A percentile compares a stretch with the other conserved stretches of the same genome.
These are phyloP conservation scores for Asobara japonica DNA, from an alignment of 1,140 invertebrate genomes.

Conservation along the genomic window DNA sequence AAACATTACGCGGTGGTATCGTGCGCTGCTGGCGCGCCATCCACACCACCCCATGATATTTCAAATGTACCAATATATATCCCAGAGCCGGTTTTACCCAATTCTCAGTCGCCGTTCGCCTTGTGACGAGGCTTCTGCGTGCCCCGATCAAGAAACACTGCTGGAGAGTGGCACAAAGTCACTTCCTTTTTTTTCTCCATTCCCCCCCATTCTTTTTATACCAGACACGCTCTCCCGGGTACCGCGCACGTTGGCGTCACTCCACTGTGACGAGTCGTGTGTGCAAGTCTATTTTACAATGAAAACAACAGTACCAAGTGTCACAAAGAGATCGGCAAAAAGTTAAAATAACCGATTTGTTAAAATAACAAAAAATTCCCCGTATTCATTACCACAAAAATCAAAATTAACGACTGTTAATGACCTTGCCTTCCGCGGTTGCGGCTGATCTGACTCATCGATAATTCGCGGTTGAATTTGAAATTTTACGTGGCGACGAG, in stretches of 20 bases:
- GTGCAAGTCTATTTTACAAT: background rate
- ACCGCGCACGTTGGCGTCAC: constrained; percentile 9
- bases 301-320: background rate
- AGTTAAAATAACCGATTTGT: background rate
- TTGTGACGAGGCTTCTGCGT: background rate
- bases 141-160: background rate
- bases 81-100: background rate
- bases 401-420: too few relatives aligned
- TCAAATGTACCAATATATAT: constrained; percentile 4
- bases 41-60: background rate
- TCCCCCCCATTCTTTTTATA: constrained; percentile 4
- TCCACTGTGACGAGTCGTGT: constrained; percentile 1
- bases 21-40: background rate
- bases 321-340: background rate
- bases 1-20: background rate
- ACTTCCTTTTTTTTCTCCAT: background rate
- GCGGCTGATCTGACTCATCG: too few relatives aligned
- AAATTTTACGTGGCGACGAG: background rate
- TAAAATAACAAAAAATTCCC: background rate
- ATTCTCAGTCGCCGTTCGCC: constrained; percentile 12
- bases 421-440: too few relatives aligned
- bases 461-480: background rate
- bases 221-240: constrained; percentile 1
- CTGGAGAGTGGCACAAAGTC: background rate
- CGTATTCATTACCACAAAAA: too few relatives aligned